phyloP scores from a whole-genome alignment of 2,113 vertebrate species.

The Petromus typicus region DNA sequence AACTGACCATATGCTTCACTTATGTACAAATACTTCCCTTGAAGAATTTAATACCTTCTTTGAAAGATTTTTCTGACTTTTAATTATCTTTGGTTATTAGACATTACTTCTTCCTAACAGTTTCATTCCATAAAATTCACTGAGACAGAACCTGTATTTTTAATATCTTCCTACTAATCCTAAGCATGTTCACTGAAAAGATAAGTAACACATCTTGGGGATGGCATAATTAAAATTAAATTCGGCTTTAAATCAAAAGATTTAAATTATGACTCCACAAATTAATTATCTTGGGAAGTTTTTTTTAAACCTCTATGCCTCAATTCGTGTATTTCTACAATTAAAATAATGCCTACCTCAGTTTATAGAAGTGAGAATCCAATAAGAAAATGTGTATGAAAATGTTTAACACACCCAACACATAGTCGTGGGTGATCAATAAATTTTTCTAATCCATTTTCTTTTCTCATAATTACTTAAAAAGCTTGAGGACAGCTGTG shows the following conservation, averaged over 20 bases:
- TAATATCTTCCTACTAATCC: background rate
- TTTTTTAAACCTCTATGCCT: conserved; percentile 34
- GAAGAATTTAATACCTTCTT: background rate
- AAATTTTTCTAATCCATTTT: background rate
- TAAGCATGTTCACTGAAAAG: background rate
- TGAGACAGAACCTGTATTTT: conserved; percentile 13
- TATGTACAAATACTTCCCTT: background rate
- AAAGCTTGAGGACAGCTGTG: background rate
- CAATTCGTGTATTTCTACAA: conserved; percentile 26
- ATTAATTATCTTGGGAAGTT: conserved; percentile 29
- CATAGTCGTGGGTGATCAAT: background rate
- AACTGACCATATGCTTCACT: background rate
- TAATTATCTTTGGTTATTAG: background rate
- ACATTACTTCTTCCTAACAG: background rate
- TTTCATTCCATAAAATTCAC: background rate
- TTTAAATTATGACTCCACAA: background rate
- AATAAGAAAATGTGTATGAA: background rate
- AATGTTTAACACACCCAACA: background rate
- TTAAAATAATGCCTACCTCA: background rate
- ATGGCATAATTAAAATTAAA: conserved; percentile 43
- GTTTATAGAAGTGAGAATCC: background rate
- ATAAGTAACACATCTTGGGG: background rate
- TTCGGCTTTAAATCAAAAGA: background rate
- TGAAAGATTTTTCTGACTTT: background rate
- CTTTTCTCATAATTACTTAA: background rate